These are phyloP conservation scores for Bambusicola thoracicus DNA, from an alignment of 2,113 vertebrate genomes.

Conservation along the genomic window DNA sequence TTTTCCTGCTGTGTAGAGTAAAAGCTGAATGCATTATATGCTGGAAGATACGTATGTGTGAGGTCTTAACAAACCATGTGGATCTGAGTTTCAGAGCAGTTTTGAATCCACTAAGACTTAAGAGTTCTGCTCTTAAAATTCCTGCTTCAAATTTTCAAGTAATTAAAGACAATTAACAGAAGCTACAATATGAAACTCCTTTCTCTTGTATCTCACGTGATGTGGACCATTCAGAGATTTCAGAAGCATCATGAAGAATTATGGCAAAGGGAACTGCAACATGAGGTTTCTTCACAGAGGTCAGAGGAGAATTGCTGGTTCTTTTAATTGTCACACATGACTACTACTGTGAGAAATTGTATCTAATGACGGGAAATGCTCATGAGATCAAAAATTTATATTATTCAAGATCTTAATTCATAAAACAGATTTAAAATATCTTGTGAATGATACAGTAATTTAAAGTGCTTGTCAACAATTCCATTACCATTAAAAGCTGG, in stretches of 20 bases:
- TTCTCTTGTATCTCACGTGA: background rate
- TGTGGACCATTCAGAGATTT: conserved; percentile 38
- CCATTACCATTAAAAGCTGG: background rate
- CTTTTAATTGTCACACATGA: background rate
- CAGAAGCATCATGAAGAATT: background rate
- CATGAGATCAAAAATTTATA: background rate
- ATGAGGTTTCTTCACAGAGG: background rate
- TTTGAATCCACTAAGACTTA: conserved; percentile 8
- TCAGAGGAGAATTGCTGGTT: background rate
- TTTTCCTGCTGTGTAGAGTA: background rate
- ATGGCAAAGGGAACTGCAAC: background rate
- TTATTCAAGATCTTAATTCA: background rate
- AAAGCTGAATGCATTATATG: background rate
- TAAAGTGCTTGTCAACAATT: background rate
- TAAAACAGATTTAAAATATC: background rate
- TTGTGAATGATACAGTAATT: background rate
- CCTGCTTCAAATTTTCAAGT: background rate
- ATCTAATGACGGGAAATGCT: background rate
- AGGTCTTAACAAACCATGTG: background rate
- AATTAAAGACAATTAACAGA: conserved; percentile 1
- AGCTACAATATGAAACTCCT: background rate
- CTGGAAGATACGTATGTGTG: background rate
- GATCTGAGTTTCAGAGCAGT: background rate
- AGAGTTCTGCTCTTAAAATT: background rate
- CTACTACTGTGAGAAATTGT: background rate